Evolutionary conservation across 2,113 vertebrate species (phyloP).

Genomic region (Grammomys dolichurus): DNA sequence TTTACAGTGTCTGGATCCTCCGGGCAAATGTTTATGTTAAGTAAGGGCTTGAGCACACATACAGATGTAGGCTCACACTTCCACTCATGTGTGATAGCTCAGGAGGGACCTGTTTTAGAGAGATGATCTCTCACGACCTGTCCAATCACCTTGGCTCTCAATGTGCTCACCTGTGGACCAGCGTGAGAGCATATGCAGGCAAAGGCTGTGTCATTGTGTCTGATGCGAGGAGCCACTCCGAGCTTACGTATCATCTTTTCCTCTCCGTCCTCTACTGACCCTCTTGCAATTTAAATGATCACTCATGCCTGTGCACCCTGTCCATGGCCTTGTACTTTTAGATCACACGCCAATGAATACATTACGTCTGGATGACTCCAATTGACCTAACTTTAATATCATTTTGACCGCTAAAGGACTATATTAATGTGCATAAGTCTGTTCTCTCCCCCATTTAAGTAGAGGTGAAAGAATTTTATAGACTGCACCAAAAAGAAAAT

Average conservation of each 20-base stretch:
- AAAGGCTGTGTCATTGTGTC: not conserved
- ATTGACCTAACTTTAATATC: slow-evolving; percentile 64
- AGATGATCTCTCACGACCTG: not conserved
- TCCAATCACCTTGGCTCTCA: slow-evolving; percentile 4
- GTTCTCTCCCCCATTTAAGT: slow-evolving; percentile 45
- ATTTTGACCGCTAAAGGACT: slow-evolving; percentile 52
- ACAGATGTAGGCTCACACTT: not conserved
- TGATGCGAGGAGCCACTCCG: not conserved
- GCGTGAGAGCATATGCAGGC: not conserved
- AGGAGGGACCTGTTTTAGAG: not conserved
- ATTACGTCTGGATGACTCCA: slow-evolving; percentile 57
- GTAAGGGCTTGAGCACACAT: too few species aligned
- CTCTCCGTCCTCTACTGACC: not conserved
- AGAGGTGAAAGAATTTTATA: slow-evolving; percentile 59
- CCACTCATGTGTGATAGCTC: not conserved
- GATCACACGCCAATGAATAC: slow-evolving; percentile 50
- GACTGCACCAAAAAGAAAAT: slow-evolving; percentile 48
- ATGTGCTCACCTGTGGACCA: not conserved
- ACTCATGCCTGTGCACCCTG: not conserved
- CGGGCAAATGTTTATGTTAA: not conserved
- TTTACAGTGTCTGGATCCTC: not conserved
- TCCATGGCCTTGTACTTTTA: slow-evolving; percentile 41
- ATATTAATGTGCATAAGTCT: slow-evolving; percentile 54
- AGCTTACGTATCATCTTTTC: not conserved
- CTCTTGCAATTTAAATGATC: slow-evolving; percentile 19